Conservation (phyloP, 1,140 invertebrate species). For the Ruditapes philippinarum region DNA sequence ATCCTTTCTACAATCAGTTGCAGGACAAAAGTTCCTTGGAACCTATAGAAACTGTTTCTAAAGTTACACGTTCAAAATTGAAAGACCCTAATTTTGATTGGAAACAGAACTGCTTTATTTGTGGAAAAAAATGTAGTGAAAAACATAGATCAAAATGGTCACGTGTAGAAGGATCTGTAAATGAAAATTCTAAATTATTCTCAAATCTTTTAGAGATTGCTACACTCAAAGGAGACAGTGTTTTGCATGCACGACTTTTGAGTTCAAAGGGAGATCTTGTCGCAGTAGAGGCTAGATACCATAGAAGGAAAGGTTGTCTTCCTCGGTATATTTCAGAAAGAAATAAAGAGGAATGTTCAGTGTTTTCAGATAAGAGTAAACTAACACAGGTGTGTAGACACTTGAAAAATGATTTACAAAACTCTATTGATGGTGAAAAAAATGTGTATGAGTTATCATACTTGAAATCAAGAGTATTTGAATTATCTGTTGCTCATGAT, state of each 20-base stretch:
- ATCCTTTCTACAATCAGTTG: too few relatives aligned
- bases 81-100: not conserved
- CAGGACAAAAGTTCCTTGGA: too few relatives aligned
- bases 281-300: conserved; percentile 6
- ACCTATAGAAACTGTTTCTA: too few relatives aligned
- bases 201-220: not conserved
- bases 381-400: not conserved
- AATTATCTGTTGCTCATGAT: too few relatives aligned
- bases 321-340: not conserved
- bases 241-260: not conserved
- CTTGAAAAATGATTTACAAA: not conserved
- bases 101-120: conserved; percentile 31
- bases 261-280: not conserved
- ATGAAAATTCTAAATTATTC: conserved; percentile 5
- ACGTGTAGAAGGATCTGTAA: not conserved
- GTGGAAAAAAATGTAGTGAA: not conserved
- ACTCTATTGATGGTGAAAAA: not conserved
- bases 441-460: not conserved
- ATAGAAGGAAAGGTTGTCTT: not conserved
- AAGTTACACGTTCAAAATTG: not conserved
- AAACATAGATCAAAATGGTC: conserved; percentile 6
- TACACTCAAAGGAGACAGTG: not conserved
- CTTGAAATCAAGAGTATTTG: too few relatives aligned
- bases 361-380: not conserved
- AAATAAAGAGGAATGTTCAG: not conserved